Evolutionary conservation across 2,797 vertebrate species (phyloP).

Genomic region (Danio albolineatus): DNA sequence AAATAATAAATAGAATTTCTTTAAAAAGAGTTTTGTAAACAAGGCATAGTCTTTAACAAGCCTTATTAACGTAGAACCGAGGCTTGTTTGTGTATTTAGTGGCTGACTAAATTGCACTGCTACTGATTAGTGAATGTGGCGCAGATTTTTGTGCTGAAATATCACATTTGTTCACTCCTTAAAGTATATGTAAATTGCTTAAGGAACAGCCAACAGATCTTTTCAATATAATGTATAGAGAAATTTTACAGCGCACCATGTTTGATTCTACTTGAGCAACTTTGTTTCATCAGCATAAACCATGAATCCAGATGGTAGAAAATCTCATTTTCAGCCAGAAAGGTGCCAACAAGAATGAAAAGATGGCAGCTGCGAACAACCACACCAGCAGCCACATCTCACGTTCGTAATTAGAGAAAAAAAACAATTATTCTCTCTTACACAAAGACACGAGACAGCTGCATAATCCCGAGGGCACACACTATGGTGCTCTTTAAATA

Average conservation of each 20-base stretch:
- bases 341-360: slow-evolving; percentile 52
- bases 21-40: neutral
- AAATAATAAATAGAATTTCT: neutral
- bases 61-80: neutral
- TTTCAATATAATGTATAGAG: slow-evolving; percentile 15
- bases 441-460: slow-evolving; percentile 47
- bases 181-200: slow-evolving; percentile 1
- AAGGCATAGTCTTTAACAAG: neutral
- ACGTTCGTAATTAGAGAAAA: slow-evolving; percentile 49
- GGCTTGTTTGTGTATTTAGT: neutral
- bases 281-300: slow-evolving; percentile 50
- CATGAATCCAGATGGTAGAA: slow-evolving; percentile 47
- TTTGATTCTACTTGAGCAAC: slow-evolving; percentile 41
- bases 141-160: neutral
- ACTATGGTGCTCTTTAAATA: slow-evolving; percentile 53
- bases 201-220: neutral
- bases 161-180: neutral
- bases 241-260: slow-evolving; percentile 12
- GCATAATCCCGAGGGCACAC: slow-evolving; percentile 47
- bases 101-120: neutral
- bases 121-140: neutral
- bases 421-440: slow-evolving; percentile 52
- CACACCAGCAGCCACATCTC: slow-evolving; percentile 50
- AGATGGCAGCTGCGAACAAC: slow-evolving; percentile 39
- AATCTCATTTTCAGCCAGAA: slow-evolving; percentile 43